Evolutionary conservation across 2,888 invertebrate species (phyloP).

Genomic region (Iphiclides podalirius): DNA sequence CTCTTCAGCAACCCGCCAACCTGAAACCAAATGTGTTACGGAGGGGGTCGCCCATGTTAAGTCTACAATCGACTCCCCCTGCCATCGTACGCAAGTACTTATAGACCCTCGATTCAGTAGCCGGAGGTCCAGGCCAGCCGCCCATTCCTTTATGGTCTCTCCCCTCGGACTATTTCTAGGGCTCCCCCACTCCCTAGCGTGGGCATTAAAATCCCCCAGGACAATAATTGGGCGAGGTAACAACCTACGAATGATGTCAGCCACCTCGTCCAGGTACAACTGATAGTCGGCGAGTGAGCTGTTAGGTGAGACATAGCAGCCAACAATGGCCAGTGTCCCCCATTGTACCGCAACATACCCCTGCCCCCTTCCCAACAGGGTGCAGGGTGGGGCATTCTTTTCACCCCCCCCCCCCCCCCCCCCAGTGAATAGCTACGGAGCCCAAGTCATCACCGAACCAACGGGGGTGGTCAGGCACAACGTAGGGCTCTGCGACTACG

Average conservation of each 20-base stretch:
- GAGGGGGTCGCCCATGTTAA: conserved; percentile 20
- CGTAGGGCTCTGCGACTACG: no score
- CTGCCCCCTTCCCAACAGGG: neutral
- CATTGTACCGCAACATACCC: neutral
- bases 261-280: neutral
- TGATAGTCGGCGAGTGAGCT: neutral
- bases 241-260: neutral
- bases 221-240: neutral
- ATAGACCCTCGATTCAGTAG: neutral
- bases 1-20: no score
- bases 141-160: neutral
- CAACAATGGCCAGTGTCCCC: neutral
- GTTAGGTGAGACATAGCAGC: neutral
- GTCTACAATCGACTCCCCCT: conserved; percentile 30
- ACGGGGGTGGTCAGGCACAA: neutral
- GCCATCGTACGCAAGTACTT: conserved; percentile 29
- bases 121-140: neutral
- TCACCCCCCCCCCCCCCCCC: no score
- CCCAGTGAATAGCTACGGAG: neutral
- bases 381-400: neutral
- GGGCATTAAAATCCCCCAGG: neutral
- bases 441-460: neutral
- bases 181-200: neutral
- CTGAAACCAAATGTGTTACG: no score
- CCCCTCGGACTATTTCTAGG: neutral